Evolutionary conservation across 2,888 invertebrate genomes (phyloP).

Genomic region (Lepidonotus clava): DNA sequence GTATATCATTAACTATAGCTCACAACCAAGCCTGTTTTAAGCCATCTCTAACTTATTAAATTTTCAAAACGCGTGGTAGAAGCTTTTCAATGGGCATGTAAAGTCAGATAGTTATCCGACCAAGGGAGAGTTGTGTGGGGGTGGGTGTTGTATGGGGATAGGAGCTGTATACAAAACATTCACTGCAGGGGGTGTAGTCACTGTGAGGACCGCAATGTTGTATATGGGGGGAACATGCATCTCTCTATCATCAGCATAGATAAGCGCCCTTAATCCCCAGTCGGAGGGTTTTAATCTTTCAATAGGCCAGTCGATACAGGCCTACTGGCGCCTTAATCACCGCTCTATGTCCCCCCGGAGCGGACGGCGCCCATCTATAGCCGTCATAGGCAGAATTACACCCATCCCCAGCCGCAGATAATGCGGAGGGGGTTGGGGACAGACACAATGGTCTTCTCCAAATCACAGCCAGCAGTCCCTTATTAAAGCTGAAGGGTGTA

Average conservation of each 20-base stretch:
- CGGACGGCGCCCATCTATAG: background rate
- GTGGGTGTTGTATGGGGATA: too few species aligned
- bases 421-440: background rate
- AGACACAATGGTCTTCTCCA: background rate
- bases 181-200: too few species aligned
- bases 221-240: too few species aligned
- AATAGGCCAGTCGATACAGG: background rate
- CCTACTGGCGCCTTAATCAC: background rate
- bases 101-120: too few species aligned
- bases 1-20: too few species aligned
- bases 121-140: too few species aligned
- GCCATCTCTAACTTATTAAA: too few species aligned
- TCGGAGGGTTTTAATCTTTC: background rate
- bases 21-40: too few species aligned
- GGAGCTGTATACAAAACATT: too few species aligned
- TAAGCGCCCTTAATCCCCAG: background rate
- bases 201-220: too few species aligned
- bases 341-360: background rate
- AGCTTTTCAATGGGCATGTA: too few species aligned
- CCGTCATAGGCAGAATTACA: background rate
- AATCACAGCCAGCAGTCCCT: background rate
- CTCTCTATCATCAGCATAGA: background rate
- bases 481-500: constrained; percentile 31
- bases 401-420: background rate
- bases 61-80: too few species aligned